Percentiles rank a stretch among this genome's conserved stretches.
These are phyloP conservation scores for Myiozetetes cayanensis DNA, from an alignment of 2,113 vertebrate genomes.

Conservation along the genomic window DNA sequence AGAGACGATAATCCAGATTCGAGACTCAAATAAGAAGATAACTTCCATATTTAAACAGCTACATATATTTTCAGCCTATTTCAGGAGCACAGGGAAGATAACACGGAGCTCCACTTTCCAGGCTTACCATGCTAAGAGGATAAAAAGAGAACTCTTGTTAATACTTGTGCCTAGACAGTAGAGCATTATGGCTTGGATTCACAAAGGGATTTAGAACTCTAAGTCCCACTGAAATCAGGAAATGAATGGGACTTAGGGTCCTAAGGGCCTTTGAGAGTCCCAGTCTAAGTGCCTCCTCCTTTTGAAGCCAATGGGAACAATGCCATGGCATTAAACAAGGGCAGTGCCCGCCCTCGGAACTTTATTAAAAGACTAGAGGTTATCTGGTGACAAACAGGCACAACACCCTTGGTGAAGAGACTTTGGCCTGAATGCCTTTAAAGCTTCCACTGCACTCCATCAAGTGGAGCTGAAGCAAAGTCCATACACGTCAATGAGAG, in stretches of 20 bases:
- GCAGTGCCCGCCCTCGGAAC: not conserved
- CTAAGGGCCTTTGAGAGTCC: constrained; percentile 9
- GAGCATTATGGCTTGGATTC: constrained; percentile 51
- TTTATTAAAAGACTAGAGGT: constrained; percentile 14
- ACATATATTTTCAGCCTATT: constrained; percentile 41
- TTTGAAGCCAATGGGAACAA: constrained; percentile 48
- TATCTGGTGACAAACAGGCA: constrained; percentile 41
- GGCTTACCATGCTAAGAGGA: constrained; percentile 59
- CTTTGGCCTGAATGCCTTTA: not conserved
- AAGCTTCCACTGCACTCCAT: not conserved
- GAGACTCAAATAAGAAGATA: not conserved
- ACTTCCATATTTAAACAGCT: constrained; percentile 34
- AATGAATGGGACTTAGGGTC: constrained; percentile 51
- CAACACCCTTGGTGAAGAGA: not conserved
- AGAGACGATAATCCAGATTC: not conserved
- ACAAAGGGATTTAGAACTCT: constrained; percentile 59
- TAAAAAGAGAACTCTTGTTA: constrained; percentile 55
- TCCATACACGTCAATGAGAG: not conserved
- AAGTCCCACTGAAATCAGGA: constrained; percentile 55
- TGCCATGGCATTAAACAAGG: constrained; percentile 22
- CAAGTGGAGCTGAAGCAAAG: not conserved
- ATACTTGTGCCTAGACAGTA: constrained; percentile 48
- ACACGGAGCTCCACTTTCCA: constrained; percentile 46
- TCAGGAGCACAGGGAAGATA: constrained; percentile 40
- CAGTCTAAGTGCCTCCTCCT: not conserved